A percentile compares a stretch with the other conserved stretches of the same genome.
Conservation (phyloP, 2,113 vertebrate genomes). For the Nycticorax nycticorax region DNA sequence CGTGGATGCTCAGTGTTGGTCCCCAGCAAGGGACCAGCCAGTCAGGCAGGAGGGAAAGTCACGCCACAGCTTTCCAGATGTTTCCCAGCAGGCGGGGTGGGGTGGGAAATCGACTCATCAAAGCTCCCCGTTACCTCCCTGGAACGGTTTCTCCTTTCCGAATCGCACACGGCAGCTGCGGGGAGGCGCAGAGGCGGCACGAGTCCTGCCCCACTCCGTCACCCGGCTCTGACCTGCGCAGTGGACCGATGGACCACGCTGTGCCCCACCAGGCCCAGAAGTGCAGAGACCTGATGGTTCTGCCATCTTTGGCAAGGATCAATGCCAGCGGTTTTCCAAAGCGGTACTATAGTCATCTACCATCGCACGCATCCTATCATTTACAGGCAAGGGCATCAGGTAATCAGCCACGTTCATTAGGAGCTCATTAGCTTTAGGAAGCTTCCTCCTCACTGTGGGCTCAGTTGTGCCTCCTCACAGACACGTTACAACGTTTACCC, state of each 20-base stretch:
- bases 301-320: background rate
- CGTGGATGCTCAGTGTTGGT: background rate
- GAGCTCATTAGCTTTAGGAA: background rate
- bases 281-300: background rate
- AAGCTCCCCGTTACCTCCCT: background rate
- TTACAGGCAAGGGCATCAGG: background rate
- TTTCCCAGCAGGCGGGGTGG: background rate
- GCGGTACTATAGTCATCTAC: background rate
- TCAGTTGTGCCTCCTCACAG: background rate
- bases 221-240: background rate
- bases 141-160: background rate
- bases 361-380: fast-evolving
- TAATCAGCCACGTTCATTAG: background rate
- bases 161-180: background rate
- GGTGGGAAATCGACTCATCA: background rate
- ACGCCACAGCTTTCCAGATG: background rate
- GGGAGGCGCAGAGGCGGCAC: background rate
- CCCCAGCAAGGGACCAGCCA: background rate
- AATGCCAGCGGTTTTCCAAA: background rate
- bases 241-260: background rate
- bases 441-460: background rate
- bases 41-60: background rate
- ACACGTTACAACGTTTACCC: background rate
- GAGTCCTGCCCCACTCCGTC: background rate
- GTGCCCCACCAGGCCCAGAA: background rate